Conservation (phyloP, 2,797 vertebrate genomes). For the Myotis daubentonii region DNA sequence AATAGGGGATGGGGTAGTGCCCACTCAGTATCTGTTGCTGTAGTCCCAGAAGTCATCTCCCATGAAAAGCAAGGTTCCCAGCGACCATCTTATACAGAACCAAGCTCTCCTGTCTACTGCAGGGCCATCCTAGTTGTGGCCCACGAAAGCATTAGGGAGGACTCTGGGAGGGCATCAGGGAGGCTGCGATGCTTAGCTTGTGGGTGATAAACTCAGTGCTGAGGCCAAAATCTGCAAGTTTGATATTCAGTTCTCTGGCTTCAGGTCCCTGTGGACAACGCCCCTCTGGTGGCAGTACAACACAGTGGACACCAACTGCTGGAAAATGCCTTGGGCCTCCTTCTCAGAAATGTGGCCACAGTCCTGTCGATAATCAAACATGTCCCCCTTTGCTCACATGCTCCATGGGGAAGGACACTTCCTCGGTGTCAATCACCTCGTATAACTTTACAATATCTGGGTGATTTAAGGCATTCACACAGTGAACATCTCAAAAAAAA, state of each 20-base stretch:
- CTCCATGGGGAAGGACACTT: not conserved
- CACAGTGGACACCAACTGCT: not conserved
- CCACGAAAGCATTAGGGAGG: not conserved
- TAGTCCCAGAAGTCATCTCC: not conserved
- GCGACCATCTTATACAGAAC: not conserved
- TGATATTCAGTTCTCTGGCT: not conserved
- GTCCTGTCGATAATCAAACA: not conserved
- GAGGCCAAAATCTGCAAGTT: not conserved
- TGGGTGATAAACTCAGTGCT: not conserved
- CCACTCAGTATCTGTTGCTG: not conserved
- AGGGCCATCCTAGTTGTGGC: rapidly evolving
- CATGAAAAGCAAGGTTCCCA: not conserved
- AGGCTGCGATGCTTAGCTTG: not conserved
- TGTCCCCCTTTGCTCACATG: rapidly evolving
- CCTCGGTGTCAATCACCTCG: rapidly evolving
- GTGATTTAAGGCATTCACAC: not conserved
- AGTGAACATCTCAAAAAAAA: not conserved
- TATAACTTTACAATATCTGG: not conserved
- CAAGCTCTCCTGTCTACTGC: not conserved
- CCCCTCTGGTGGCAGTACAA: not conserved
- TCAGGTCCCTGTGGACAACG: not conserved
- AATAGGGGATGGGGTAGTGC: not conserved
- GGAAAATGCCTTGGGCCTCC: not conserved
- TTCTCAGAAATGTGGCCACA: rapidly evolving
- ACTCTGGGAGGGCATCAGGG: not conserved